phyloP scores from a whole-genome alignment of 2,797 vertebrate genomes.

The Echiichthys vipera region DNA sequence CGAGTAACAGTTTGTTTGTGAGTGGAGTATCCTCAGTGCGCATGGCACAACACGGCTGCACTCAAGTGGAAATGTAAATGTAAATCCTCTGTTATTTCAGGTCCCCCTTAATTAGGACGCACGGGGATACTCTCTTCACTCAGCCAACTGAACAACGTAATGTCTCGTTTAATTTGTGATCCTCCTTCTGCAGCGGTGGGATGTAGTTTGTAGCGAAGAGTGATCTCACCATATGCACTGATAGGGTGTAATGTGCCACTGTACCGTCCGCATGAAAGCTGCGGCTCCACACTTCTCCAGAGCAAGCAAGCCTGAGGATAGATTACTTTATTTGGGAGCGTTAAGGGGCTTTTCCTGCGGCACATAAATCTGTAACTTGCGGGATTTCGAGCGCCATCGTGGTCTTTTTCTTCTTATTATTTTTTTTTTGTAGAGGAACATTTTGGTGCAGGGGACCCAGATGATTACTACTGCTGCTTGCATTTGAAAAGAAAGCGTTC shows the following conservation, averaged over 20 bases:
- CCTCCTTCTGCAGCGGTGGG: background rate
- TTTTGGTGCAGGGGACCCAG: constrained; percentile 79
- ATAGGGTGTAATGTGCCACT: constrained; percentile 49
- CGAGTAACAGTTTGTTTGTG: constrained; percentile 8
- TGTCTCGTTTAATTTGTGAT: constrained; percentile 2
- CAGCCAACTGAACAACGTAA: constrained; percentile 6
- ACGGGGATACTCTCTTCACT: background rate
- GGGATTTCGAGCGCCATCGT: constrained; percentile 24
- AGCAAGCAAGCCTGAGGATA: constrained; percentile 15
- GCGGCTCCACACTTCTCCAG: constrained; percentile 45
- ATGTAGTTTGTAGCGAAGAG: constrained; percentile 13
- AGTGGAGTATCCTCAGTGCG: constrained; percentile 48
- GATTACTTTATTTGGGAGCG: constrained; percentile 36
- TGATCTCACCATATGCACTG: constrained; percentile 46
- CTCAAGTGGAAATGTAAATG: constrained; percentile 30
- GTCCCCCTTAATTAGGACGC: constrained; percentile 36
- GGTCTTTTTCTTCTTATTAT: background rate
- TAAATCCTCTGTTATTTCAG: constrained; percentile 41
- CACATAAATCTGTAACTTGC: constrained; percentile 38
- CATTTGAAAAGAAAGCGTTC: constrained; percentile 53
- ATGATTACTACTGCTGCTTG: constrained; percentile 60
- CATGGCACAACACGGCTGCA: constrained; percentile 54
- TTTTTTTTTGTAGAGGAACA: constrained; percentile 5
- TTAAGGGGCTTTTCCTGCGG: constrained; percentile 15
- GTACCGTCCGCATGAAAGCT: constrained; percentile 31